Evolutionary conservation across 2,113 vertebrate genomes (phyloP).

Genomic region (Heliornis fulica): DNA sequence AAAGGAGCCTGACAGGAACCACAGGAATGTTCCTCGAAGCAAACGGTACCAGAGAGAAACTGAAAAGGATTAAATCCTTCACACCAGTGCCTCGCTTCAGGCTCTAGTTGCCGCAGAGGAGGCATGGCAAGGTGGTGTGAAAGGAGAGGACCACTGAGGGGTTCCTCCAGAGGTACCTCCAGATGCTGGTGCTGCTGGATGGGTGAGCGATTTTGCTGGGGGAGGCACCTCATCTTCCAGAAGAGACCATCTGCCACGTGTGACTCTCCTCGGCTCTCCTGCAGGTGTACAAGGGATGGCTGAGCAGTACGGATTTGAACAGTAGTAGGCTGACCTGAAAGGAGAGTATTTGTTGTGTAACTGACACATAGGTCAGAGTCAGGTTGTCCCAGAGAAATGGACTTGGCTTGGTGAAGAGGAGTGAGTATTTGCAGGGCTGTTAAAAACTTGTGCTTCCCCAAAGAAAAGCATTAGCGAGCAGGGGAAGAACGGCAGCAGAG

Average conservation of each 20-base stretch:
- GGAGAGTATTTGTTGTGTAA: slow-evolving; percentile 2
- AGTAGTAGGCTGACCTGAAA: slow-evolving; percentile 26
- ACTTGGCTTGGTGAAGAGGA: background rate
- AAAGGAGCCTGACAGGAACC: slow-evolving; percentile 38
- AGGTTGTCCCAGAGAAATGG: slow-evolving; percentile 49
- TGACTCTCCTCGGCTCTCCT: background rate
- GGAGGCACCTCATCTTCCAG: background rate
- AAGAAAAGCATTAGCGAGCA: slow-evolving; percentile 39
- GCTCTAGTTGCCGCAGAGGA: background rate
- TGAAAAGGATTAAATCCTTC: background rate
- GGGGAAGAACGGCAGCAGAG: background rate
- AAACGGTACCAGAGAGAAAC: background rate
- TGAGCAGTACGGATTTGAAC: background rate
- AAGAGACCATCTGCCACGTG: background rate
- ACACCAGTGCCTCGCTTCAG: background rate
- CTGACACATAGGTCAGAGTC: slow-evolving; percentile 30
- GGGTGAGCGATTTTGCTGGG: background rate
- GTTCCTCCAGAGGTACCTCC: background rate
- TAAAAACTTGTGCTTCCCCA: slow-evolving; percentile 43
- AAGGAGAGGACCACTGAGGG: background rate
- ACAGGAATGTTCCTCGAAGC: slow-evolving; percentile 51
- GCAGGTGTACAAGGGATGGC: background rate
- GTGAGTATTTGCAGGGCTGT: slow-evolving; percentile 1
- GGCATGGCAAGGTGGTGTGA: background rate
- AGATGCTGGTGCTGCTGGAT: background rate